Percentiles rank a stretch among this genome's conserved stretches.
Evolutionary conservation across 2,797 vertebrate genomes (phyloP).

Genomic region (Megalops cyprinoides): DNA sequence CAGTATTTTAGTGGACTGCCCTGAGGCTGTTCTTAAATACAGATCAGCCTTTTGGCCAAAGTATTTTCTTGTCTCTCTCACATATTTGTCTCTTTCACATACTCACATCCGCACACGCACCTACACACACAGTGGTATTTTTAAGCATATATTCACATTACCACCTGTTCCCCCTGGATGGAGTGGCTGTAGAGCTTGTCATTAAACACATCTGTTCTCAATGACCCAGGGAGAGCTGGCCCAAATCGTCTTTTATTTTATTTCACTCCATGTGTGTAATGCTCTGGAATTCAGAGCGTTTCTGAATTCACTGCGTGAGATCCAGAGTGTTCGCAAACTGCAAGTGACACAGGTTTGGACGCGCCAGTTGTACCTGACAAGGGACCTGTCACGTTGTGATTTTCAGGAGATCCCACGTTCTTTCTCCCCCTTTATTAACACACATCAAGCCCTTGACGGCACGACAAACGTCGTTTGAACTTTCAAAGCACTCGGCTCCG

Average conservation of each 20-base stretch:
- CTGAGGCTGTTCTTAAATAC: too few species aligned
- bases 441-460: constrained; percentile 70
- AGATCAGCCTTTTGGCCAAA: constrained; percentile 39
- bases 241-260: neutral
- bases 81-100: constrained; percentile 10
- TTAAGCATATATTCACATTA: neutral
- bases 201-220: neutral
- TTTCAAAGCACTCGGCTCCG: constrained; percentile 67
- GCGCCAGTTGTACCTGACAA: constrained; percentile 67
- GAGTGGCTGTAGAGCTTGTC: neutral
- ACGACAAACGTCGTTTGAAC: constrained; percentile 75
- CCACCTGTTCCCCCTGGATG: neutral
- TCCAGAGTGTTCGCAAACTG: constrained; percentile 64
- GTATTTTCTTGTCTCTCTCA: constrained; percentile 7
- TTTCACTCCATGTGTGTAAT: neutral
- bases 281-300: neutral
- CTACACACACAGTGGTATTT: neutral
- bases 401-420: neutral
- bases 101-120: constrained; percentile 4
- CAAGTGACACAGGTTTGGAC: constrained; percentile 67
- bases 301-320: constrained; percentile 40
- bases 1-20: too few species aligned
- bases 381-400: constrained; percentile 66
- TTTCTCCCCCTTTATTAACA: constrained; percentile 66
- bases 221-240: neutral